phyloP scores from a whole-genome alignment of 2,797 vertebrate genomes.

The Sarcoramphus papa region DNA sequence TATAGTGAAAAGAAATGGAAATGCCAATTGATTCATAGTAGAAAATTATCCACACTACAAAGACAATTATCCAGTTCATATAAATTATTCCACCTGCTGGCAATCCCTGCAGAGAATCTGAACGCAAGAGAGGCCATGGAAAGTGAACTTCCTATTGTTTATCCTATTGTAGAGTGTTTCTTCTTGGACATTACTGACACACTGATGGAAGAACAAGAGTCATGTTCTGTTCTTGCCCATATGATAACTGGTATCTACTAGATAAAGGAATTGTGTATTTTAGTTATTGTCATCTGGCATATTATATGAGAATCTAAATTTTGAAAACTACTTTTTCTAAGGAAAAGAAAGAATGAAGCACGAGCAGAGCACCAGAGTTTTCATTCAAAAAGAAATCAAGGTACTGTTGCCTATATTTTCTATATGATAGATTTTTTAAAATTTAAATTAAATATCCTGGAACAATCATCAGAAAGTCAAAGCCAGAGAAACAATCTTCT shows the following conservation, averaged over 20 bases:
- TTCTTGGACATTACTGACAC: not conserved
- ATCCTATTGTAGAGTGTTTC: not conserved
- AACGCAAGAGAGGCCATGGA: not conserved
- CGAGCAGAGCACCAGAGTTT: not conserved
- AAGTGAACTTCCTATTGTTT: not conserved
- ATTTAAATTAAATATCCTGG: not conserved
- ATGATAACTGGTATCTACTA: not conserved
- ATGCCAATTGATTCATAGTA: not conserved
- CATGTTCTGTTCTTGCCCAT: not conserved
- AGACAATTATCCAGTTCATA: not conserved
- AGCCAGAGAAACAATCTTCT: not conserved
- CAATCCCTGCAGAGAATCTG: not conserved
- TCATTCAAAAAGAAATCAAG: not conserved
- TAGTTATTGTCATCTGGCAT: not conserved
- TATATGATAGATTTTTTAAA: not conserved
- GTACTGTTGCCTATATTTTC: not conserved
- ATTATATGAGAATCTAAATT: not conserved
- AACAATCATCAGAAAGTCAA: constrained; percentile 18
- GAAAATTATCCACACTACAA: not conserved
- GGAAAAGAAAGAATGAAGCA: not conserved
- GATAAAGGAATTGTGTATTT: not conserved
- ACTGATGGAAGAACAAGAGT: not conserved
- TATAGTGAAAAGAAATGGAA: not conserved
- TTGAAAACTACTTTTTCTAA: not conserved
- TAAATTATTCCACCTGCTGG: not conserved